Evolutionary conservation across 1,140 invertebrate species (phyloP).

Genomic region (Brachionus rotundiformis): DNA sequence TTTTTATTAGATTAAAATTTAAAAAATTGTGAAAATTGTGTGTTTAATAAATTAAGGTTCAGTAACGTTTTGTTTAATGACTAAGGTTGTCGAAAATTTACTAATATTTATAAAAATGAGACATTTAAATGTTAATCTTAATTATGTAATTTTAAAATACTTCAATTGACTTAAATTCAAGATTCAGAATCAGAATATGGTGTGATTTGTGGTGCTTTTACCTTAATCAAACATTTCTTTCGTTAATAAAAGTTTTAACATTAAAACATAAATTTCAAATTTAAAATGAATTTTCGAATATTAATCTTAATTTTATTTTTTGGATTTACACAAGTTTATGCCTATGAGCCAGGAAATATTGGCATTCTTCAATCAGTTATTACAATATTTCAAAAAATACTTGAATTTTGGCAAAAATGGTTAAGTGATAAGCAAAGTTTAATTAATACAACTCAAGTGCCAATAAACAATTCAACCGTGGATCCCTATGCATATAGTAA

Average conservation of each 20-base stretch:
- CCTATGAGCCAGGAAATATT: neutral
- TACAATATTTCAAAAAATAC: neutral
- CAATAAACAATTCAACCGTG: neutral
- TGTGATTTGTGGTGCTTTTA: neutral
- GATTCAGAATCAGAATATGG: neutral
- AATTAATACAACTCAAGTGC: neutral
- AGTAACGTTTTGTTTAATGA: too few species aligned
- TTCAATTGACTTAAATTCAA: neutral
- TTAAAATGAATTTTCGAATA: neutral
- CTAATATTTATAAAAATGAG: too few species aligned
- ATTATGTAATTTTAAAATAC: neutral
- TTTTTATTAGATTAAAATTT: too few species aligned
- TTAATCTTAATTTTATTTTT: neutral
- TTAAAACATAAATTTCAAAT: too few species aligned
- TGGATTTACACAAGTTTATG: neutral
- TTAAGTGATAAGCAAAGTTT: neutral
- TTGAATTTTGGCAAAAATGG: neutral
- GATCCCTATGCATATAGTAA: slow-evolving; percentile 6
- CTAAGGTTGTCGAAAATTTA: too few species aligned
- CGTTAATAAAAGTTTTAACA: too few species aligned
- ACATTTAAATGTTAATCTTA: too few species aligned
- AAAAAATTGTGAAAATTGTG: too few species aligned
- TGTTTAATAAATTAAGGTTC: too few species aligned
- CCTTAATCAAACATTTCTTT: neutral
- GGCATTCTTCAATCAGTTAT: neutral